Evolutionary conservation across 2,113 vertebrate species (phyloP).

Genomic region (Trematomus loennbergii): DNA sequence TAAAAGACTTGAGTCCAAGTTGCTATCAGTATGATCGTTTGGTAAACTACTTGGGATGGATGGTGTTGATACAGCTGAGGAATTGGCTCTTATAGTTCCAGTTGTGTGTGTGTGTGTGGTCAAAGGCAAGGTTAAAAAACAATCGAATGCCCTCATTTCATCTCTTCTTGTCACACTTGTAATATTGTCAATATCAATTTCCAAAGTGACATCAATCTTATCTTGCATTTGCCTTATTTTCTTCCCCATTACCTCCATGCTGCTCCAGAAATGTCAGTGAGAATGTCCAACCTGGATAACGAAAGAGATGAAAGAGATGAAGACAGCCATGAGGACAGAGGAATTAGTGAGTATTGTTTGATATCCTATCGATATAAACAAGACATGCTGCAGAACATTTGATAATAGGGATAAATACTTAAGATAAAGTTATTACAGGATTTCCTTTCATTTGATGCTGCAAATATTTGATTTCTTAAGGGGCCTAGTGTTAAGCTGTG

Average conservation of each 20-base stretch:
- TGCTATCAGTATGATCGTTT: constrained; percentile 26
- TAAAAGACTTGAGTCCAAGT: constrained; percentile 43
- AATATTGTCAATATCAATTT: neutral
- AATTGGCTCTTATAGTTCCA: constrained; percentile 13
- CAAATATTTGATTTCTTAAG: neutral
- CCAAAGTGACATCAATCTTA: neutral
- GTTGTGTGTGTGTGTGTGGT: neutral
- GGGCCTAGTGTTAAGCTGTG: neutral
- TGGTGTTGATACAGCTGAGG: constrained; percentile 2
- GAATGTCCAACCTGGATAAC: constrained; percentile 99
- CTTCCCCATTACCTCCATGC: neutral
- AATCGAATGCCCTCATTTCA: too few relatives aligned
- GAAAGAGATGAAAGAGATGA: constrained; percentile 97
- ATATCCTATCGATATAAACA: neutral
- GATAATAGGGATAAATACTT: neutral
- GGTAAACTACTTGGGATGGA: constrained; percentile 44
- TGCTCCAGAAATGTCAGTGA: constrained; percentile 95
- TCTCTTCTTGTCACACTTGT: neutral
- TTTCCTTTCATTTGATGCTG: neutral
- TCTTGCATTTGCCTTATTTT: neutral
- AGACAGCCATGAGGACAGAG: constrained; percentile 96
- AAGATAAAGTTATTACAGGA: neutral
- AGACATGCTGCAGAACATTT: neutral
- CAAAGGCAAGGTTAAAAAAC: neutral
- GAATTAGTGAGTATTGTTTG: constrained; percentile 90